phyloP scores from a whole-genome alignment of 2,113 vertebrate species.

The Mobula birostris region DNA sequence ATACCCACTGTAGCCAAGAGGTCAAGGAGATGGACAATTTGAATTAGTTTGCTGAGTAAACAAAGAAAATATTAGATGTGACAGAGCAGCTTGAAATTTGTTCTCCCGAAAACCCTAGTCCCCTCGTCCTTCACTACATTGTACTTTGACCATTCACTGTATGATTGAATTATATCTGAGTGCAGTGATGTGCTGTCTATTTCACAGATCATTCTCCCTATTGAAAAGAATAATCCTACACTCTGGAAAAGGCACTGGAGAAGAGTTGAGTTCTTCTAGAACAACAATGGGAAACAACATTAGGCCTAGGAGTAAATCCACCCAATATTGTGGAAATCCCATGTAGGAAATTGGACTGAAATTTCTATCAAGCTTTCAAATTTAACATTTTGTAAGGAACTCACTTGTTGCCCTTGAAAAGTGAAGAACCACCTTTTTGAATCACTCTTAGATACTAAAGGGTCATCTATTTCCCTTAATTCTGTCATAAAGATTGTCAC shows the following conservation, averaged over 20 bases:
- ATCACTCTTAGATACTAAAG: not conserved
- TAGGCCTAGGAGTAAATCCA: not conserved
- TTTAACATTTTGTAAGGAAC: not conserved
- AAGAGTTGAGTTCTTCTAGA: not conserved
- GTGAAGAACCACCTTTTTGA: not conserved
- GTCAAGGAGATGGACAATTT: too few species aligned
- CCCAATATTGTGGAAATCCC: not conserved
- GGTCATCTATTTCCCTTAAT: not conserved
- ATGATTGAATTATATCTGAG: not conserved
- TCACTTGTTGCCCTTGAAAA: not conserved
- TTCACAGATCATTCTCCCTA: not conserved
- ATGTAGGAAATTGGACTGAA: not conserved
- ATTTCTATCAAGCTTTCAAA: not conserved
- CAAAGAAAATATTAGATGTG: not conserved
- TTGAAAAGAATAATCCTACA: not conserved
- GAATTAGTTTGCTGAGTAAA: not conserved
- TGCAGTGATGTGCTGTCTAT: not conserved
- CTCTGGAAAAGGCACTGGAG: not conserved
- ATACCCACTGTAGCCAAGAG: not conserved
- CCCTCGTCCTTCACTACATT: not conserved
- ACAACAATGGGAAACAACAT: not conserved
- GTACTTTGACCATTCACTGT: not conserved
- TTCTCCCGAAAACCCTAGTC: not conserved
- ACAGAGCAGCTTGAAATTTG: not conserved
- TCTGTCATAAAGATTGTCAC: not conserved